Base-by-base conservation (phyloP, 2,888 invertebrate species). In the Notodonta dromedarius region DNA sequence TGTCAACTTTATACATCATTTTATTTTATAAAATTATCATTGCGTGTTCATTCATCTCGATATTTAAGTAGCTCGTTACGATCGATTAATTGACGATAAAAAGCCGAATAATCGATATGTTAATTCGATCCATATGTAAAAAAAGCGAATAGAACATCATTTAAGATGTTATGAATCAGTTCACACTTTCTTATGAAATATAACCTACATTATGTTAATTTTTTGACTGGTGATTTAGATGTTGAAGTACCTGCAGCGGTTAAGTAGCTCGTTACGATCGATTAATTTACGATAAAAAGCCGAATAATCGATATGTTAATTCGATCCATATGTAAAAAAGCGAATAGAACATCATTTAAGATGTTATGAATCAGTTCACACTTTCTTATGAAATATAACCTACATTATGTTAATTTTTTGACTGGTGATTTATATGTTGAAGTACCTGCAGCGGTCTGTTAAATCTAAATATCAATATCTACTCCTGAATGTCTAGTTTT, bases 1-100 rank as follows among this genome's bases (percentile, higher is more conserved):
- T 68, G 32, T 61, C 57, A 59, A 63, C 35, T 62, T 59, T 46
- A 63, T 62, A 70, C 63, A 66, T 71, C 62, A 50, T 67, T 66
- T 71, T 61, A 60, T 70, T 69, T 56, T 56, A 57, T 54, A 66
- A 70, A 40, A 9, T 59, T 44, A 62, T 65, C 58, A 65, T 60
- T 57, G 32, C 51, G 48, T 48, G 24, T 54, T 55, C 56, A 56
- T 56, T 51, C 51, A 61, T 32, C 12, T 32, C 13, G 52, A 32
- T 32, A 13, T 32, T 51, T 51, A n/a, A 42, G 4, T n/a, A 14
- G 24, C n/a, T 48, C 7, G 11, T 48, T 16, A 46, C 50, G 50
- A 50, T 50, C 52, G 24, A 52, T 52, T 52, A 5, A 16, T 6
- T 12, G 3, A 32, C 32, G 52, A 32, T 32, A 14, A 12, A 57